Conservation (phyloP, 2,113 vertebrate species). For the Argyrosomus japonicus region DNA sequence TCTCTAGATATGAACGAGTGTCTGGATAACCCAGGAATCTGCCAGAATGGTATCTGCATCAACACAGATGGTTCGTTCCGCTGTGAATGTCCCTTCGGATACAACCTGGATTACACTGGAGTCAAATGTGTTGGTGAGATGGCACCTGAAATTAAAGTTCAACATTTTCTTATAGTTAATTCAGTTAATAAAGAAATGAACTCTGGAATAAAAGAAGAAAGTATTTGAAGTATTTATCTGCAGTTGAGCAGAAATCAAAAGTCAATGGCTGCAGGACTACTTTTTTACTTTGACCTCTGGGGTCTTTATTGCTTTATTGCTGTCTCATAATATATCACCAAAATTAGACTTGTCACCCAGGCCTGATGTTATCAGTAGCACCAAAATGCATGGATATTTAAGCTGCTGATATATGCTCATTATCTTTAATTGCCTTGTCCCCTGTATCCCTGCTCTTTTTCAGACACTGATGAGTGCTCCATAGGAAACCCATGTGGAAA, state of each 20-base stretch:
- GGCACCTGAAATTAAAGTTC: not conserved
- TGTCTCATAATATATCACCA: not conserved
- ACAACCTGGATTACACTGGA: slow-evolving; percentile 92
- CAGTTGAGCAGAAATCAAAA: not conserved
- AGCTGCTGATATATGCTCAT: slow-evolving; percentile 1
- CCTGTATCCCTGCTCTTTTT: not conserved
- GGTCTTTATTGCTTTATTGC: not conserved
- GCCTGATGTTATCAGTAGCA: slow-evolving; percentile 4
- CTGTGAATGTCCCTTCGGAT: slow-evolving; percentile 95
- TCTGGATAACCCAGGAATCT: slow-evolving; percentile 89
- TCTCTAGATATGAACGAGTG: slow-evolving; percentile 92
- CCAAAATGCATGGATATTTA: not conserved
- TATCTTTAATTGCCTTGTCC: slow-evolving; percentile 1
- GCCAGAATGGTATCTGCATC: slow-evolving; percentile 90
- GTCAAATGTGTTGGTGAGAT: slow-evolving; percentile 92
- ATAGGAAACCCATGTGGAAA: slow-evolving; percentile 94
- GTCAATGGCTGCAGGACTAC: not conserved
- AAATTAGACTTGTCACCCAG: not conserved
- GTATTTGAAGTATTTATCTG: not conserved
- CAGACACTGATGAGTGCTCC: slow-evolving; percentile 94
- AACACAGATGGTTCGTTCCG: slow-evolving; percentile 96
- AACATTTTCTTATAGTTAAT: not conserved
- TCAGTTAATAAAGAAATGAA: not conserved
- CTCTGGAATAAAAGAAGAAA: not conserved
- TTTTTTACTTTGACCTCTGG: not conserved